These are phyloP conservation scores for Macropus fuliginosus DNA, from an alignment of 2,797 vertebrate genomes.

Conservation along the genomic window DNA sequence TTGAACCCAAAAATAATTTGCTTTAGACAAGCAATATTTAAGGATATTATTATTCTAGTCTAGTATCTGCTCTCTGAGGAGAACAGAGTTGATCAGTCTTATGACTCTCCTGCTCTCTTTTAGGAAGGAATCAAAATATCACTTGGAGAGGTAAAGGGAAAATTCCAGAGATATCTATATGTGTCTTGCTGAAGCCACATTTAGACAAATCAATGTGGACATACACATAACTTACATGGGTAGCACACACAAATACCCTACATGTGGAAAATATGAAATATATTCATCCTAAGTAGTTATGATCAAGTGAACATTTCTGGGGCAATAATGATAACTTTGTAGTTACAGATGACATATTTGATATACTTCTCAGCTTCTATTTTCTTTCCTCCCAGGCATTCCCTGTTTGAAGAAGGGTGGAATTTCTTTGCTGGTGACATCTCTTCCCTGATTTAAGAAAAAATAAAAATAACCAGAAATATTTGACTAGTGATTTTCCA, in stretches of 20 bases:
- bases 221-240: not conserved
- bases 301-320: constrained; percentile 35
- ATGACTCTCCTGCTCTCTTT: not conserved
- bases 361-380: constrained; percentile 46
- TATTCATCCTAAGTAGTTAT: constrained; percentile 26
- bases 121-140: not conserved
- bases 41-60: not conserved
- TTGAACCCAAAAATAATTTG: not conserved
- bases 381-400: constrained; percentile 22
- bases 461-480: constrained; percentile 72
- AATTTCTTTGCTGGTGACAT: constrained; percentile 29
- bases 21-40: not conserved
- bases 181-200: not conserved
- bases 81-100: not conserved
- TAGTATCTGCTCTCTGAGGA: not conserved
- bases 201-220: not conserved
- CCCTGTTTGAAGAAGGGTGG: constrained; percentile 54
- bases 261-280: constrained; percentile 46
- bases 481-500: constrained; percentile 79
- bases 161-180: not conserved
- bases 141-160: not conserved
- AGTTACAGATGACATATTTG: not conserved
- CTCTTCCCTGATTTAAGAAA: constrained; percentile 59
- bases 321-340: constrained; percentile 34
- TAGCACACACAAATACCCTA: not conserved